These are phyloP conservation scores for Todus mexicanus DNA, from an alignment of 2,797 vertebrate genomes.

Conservation along the genomic window DNA sequence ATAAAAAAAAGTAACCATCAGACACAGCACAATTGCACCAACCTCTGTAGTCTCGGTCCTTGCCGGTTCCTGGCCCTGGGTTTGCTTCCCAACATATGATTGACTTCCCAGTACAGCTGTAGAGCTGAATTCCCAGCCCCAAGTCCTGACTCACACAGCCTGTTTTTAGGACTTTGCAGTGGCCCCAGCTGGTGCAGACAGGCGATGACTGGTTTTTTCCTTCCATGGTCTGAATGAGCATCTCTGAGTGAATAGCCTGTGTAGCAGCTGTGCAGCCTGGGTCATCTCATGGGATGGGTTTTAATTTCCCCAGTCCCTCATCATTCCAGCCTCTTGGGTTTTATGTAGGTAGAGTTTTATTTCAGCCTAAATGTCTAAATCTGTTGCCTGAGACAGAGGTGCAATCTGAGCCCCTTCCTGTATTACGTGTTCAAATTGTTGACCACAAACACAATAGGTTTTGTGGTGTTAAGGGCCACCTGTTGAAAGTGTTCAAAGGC, in stretches of 20 bases:
- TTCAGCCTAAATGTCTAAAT: slow-evolving; percentile 49
- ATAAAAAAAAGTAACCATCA: not conserved
- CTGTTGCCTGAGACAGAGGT: slow-evolving; percentile 47
- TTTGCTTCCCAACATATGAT: not conserved
- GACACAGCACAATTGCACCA: accelerated
- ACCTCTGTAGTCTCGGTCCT: not conserved
- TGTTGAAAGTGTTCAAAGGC: slow-evolving; percentile 31
- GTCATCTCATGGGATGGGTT: not conserved
- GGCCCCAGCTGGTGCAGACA: slow-evolving; percentile 25
- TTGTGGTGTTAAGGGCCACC: slow-evolving; percentile 22
- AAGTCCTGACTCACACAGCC: not conserved
- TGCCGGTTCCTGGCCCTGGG: not conserved
- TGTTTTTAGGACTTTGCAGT: not conserved
- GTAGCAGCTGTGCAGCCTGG: slow-evolving; percentile 37
- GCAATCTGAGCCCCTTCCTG: slow-evolving; percentile 42
- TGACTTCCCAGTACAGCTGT: not conserved
- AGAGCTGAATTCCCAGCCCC: not conserved
- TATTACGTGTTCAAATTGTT: not conserved
- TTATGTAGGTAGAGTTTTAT: slow-evolving; percentile 26
- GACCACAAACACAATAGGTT: slow-evolving; percentile 49
- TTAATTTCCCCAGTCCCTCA: slow-evolving; percentile 37
- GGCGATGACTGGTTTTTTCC: not conserved
- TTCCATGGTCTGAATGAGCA: not conserved
- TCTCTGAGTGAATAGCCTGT: slow-evolving; percentile 6
- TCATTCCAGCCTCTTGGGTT: slow-evolving; percentile 14